Evolutionary conservation across 2,888 invertebrate species (phyloP), one percentile per base, ranked within the genome.

Genomic region (Diarsia mendica): DNA sequence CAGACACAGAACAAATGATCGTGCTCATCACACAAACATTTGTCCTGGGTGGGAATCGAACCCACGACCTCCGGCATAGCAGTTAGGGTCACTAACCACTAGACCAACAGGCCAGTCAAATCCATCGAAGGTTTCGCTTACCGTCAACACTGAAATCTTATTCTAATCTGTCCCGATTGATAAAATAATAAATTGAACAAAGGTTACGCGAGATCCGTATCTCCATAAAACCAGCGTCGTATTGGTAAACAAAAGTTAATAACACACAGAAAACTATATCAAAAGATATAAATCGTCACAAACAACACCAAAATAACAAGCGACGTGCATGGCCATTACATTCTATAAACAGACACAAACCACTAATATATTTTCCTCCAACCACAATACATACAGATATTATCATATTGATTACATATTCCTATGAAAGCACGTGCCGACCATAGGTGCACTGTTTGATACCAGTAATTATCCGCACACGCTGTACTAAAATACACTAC

Each of bases 341-440:
- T 39, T 64, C 66, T 39, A 48, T 51, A 46, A 58, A 44, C 11
- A 65, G 8, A 55, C 44, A 63, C 48, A 39, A 65, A 23, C 18
- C 18, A 28, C 20, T 53, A 55, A 44, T 64, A 58, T 44, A 49
- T 65, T 70, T 61, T 48, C 20, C 28, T 61, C 51, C 39, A 70
- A 61, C 58, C 15, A 3, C 53, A 71, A n/a, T 49, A 74, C 33
- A 58, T 8, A 33, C 51, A 60, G 79, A 79, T 83, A 58, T 49
- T 73, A 85, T 74, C 76, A 61, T 68, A 78, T 74, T 75, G 80
- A 87, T 87, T 79, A 78, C 60, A 75, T 75, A 67, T 82, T 70
- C 64, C 77, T 79, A 76, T 75, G 64, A 76, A 80, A 72, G 71
- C 67, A 82, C 66, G 51, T 67, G 69, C 48, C 23, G 18, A 51